Conservation (phyloP, 2,888 invertebrate genomes). For the Macrosiphum euphorbiae region DNA sequence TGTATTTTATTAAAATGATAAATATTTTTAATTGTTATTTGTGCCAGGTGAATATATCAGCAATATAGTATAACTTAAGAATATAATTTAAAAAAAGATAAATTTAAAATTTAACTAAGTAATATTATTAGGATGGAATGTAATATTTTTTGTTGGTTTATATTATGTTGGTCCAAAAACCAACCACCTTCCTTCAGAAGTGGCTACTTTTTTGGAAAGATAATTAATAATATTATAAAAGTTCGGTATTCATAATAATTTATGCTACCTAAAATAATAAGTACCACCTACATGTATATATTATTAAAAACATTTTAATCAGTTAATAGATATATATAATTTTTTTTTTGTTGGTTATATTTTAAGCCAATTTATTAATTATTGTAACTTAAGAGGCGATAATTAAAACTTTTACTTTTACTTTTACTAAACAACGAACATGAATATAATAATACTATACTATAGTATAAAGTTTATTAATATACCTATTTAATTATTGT, state of each 20-base stretch:
- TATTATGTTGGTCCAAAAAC: too few relatives aligned
- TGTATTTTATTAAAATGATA: not conserved
- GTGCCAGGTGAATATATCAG: too few relatives aligned
- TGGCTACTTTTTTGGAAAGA: too few relatives aligned
- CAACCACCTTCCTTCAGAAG: too few relatives aligned
- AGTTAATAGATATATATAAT: not conserved
- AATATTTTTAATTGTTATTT: not conserved
- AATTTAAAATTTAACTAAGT: too few relatives aligned
- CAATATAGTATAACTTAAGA: too few relatives aligned
- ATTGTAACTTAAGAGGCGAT: not conserved
- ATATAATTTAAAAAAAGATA: too few relatives aligned
- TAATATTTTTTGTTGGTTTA: too few relatives aligned
- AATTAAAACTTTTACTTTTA: not conserved
- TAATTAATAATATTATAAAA: not conserved
- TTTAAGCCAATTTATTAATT: not conserved
- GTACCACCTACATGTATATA: not conserved
- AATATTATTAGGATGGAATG: too few relatives aligned
- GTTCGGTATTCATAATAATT: not conserved
- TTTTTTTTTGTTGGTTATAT: not conserved
- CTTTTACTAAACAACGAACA: not conserved
- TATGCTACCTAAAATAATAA: not conserved
- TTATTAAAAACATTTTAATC: not conserved
- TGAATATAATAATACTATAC: too few relatives aligned
- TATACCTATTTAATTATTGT: not conserved
- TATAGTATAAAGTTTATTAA: too few relatives aligned